Base-by-base conservation (phyloP, 2,888 invertebrate species). In the Agrochola lychnidis region DNA sequence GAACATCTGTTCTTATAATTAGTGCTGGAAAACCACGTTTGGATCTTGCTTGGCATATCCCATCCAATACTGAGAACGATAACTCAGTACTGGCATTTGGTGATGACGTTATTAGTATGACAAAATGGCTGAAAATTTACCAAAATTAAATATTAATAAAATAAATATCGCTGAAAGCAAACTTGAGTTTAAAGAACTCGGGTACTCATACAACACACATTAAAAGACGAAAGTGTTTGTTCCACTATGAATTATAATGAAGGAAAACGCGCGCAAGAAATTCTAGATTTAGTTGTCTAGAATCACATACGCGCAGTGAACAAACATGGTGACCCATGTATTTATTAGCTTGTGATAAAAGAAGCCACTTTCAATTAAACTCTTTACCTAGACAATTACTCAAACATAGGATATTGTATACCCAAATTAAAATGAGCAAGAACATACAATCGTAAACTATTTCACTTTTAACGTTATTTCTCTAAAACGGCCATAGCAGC, bases 21-120 rank as follows among this genome's bases (percentile, higher is more conserved):
- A 93, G 85, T 12, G 89, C 90, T 25, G 93, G 92, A 4, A 90
- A 82, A 30, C 91, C 91, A 56, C 83, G 81, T 16, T 89, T 85
- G 10, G 74, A 75, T 25, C 93, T 85, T 0, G 76, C 75, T 76
- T 88, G 83, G 69, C 91, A 93, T 45, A 93, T 86, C 59, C 82
- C 90, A 10, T 92, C 92, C 5, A 82, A 73, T 45, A 89, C 86
- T 3, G 92, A 89, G 12, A 77, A 70, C 0, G 84, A 73, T 69
- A 87, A 91, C 72, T 90, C 90, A 59, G 86, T 87, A 51, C 84
- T 82, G 0, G 85, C 75, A 61, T 76, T 84, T 22, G 83, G 63
- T 12, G 91, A 83, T 0, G 87, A 63, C 22, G 79, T 75, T 7
- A 79, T 85, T 4, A 93, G 19, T 9, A 93, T 79, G 0, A 92